Evolutionary conservation across 2,888 invertebrate species (phyloP), one percentile per base, ranked within the genome.

Genomic region (Orchesellides sinensis): DNA sequence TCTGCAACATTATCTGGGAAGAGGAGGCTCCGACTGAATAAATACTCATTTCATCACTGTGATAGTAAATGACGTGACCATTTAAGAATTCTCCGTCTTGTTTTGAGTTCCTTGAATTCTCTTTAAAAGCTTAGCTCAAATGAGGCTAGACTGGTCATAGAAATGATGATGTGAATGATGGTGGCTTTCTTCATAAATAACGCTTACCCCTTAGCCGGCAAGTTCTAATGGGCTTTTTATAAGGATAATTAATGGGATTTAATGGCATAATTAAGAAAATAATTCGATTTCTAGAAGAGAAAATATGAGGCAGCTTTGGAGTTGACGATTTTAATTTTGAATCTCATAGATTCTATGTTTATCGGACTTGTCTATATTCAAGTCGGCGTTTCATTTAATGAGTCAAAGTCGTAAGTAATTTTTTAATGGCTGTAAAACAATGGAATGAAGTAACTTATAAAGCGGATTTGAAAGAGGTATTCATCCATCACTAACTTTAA

Each of bases 21-120:
- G 21, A 21, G 47, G 21, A 63, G 14, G n/a, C 5, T 32, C 54
- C 23, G 21, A 65, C 35, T 12, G 32, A 73, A 73, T n/a, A n/a
- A n/a, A n/a, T n/a, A 27, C 65, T 63, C 29, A 54, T 73, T 65
- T 54, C 66, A 66, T 52, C 54, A 65, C 23, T 54, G 19, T 14
- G 61, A 63, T 74, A 74, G 65, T 74, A 65, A 74, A 74, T 74
- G 63, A 65, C 21, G 52, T 63, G 63, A 49, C 74, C 72, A 73
- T 61, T 61, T 74, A 59, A n/a, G 63, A 47, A 17, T 61, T n/a
- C 32, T 23, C 25, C 54, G 17, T 25, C 17, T 23, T 14, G 54
- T 25, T 54, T 10, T 12, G 17, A n/a, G 23, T 12, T 21, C 54
- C 8, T 6, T 10, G 49, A 49, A 5, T 8, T 5, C 49, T 49